Base-by-base conservation (phyloP, 2,797 vertebrate species). In the Xiphophorus birchmanni region DNA sequence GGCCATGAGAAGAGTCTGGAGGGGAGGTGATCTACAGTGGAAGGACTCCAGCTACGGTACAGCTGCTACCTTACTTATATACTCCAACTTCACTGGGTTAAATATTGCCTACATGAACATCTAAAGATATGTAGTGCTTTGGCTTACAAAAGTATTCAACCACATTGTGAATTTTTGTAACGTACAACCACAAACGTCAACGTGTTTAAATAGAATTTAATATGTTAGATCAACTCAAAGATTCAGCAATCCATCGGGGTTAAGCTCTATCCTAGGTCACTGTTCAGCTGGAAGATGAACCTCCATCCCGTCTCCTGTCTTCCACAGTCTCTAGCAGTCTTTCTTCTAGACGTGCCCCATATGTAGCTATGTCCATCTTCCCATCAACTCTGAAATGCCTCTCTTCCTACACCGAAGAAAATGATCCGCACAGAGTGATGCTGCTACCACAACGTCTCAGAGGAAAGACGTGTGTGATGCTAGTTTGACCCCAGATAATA, bases 1-100 rank as follows among this genome's bases (percentile, higher is more conserved):
- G 93, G 83, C 69, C 90, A 93, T 91, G 93, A 88, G 80, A 84
- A 78, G 91, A 89, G 87, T 90, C 74, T 88, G 81, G 75, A 79
- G 44, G 74, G 67, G 76, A 54, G 78, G 50, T 76, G 73, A 58
- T 81, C 79, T 82, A 81, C 78, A 86, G 73, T 80, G 77, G 79
- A 77, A 78, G 80, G 44, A 63, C 73, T 90, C 82, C 35, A 80
- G 63, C 82, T 87, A 72, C 52, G 78, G 81, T 76, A 82, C 86
- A 48, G 74, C 76, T 75, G 65, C 76, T 63, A 85, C 79, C 21
- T 26, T 69, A 40, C 37, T 9, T 42, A 69, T 37, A 42, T 42
- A 67, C 37, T 81, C 42, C 80, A 81, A 54, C 47, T 54, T 80
- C 23, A 48, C 5, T 29, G 73, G 45, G 35, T 56, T 26, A 60